A percentile compares a stretch with the other conserved stretches of the same genome.
phyloP scores from a whole-genome alignment of 2,113 vertebrate species.

The Ginglymostoma cirratum region DNA sequence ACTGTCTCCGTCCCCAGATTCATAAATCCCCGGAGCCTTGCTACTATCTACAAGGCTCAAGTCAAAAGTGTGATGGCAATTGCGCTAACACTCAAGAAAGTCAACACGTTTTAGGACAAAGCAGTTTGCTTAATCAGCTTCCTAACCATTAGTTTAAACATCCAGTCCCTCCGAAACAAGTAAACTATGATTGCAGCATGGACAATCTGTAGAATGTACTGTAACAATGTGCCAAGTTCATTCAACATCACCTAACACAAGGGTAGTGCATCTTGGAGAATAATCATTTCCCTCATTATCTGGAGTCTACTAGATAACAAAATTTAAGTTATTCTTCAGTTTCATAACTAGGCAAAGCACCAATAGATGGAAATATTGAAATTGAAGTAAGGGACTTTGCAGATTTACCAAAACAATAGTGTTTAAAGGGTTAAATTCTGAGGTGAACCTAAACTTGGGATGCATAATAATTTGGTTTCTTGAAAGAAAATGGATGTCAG shows the following conservation, averaged over 20 bases:
- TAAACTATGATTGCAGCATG: neutral
- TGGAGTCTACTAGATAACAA: neutral
- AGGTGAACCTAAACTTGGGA: neutral
- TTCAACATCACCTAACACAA: neutral
- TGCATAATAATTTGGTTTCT: neutral
- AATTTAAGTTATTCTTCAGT: neutral
- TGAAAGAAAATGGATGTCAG: neutral
- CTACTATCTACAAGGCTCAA: no score
- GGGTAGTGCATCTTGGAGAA: neutral
- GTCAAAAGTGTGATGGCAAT: no score
- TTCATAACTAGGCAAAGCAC: neutral
- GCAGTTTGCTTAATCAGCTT: no score
- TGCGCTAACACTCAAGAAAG: no score
- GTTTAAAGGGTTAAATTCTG: neutral
- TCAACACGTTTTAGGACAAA: no score
- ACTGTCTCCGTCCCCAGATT: no score
- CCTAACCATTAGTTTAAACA: no score
- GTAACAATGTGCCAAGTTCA: no score
- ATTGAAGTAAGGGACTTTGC: neutral
- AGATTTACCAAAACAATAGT: no score
- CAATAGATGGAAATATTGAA: neutral
- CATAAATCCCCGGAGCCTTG: no score
- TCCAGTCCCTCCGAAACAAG: neutral
- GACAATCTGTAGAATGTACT: neutral
- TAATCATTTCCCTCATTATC: neutral